Evolutionary conservation across 2,888 invertebrate genomes (phyloP).

Genomic region (Brachyopa scutellaris): DNA sequence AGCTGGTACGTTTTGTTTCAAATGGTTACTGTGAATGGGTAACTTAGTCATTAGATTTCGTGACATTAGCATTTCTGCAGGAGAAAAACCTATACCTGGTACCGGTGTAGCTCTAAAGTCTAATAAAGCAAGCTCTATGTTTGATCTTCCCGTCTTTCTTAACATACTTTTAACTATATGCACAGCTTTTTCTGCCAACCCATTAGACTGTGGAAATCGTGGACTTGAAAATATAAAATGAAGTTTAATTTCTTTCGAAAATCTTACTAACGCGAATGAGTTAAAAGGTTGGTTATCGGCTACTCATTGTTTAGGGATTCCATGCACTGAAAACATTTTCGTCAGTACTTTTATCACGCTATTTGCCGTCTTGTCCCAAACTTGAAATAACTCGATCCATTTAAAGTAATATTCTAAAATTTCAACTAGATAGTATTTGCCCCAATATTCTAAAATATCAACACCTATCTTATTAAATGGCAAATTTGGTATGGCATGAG

Average conservation of each 20-base stretch:
- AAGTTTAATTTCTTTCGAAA: constrained; percentile 27
- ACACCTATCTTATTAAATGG: constrained; percentile 22
- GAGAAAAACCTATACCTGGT: constrained; percentile 14
- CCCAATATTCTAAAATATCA: constrained; percentile 22
- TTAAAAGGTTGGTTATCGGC: constrained; percentile 31
- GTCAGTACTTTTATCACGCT: constrained; percentile 5
- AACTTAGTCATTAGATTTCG: neutral
- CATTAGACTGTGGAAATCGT: constrained; percentile 29
- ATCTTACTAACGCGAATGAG: neutral
- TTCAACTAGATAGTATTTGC: constrained; percentile 22
- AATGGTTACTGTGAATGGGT: constrained; percentile 6
- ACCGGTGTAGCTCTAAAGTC: constrained; percentile 21
- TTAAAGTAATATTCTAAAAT: constrained; percentile 29
- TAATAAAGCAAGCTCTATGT: constrained; percentile 17
- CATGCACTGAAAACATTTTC: constrained; percentile 25
- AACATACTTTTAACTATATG: constrained; percentile 36
- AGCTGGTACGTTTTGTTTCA: neutral
- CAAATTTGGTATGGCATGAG: neutral
- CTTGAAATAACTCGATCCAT: constrained; percentile 14
- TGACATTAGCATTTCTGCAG: constrained; percentile 15
- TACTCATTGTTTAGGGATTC: constrained; percentile 25
- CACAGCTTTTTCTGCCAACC: constrained; percentile 33
- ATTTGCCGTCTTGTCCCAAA: constrained; percentile 20
- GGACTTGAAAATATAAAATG: constrained; percentile 35
- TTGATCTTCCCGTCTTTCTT: constrained; percentile 1